Base-by-base conservation (phyloP, 2,888 invertebrate species). In the Lottia scabra region DNA sequence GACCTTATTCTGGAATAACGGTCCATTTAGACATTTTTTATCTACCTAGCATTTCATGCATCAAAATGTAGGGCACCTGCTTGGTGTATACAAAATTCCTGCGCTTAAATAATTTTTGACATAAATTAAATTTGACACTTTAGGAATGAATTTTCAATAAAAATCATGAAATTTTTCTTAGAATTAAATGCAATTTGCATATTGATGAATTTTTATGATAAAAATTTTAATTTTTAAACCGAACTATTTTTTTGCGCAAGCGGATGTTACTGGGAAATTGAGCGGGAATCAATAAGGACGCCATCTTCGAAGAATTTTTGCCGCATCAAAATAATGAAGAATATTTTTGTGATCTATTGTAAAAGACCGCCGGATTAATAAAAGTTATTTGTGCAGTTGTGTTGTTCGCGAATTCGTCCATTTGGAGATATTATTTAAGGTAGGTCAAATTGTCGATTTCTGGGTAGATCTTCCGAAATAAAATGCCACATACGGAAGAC, bases 251-350 rank as follows among this genome's bases (percentile, higher is more conserved):
- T 30, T 16, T 56, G 65, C 27, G 56, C 27, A 2, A 30, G 30
- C 16, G 65, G 48, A 26, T 62, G 43, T 16, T 27, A 48, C 64
- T 64, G 65, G 67, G 68, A 64, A 70, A 84, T 84, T 84, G 82
- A 81, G 86, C 85, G 85, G 85, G 86, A 85, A 86, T 80, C 78
- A 74, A 76, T 77, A 82, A 80, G 71, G 85, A 85, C 86, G 86
- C 86, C 86, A 86, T 86, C 80, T 86, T 86, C 83, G 80, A 78
- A 77, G 72, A 30, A 43, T 16, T 43, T 15, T 26, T n/a, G 23
- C 30, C n/a, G 65, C 44, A 48, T 19, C 13, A 67, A 69, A 74
- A 76, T 68, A 72, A 77, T 81, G 78, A 75, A 72, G 79, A 72
- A 72, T 73, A 73, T 73, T 65, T 71, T 65, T 71, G 70, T 62